Evolutionary conservation across 2,113 vertebrate genomes (phyloP).

Genomic region (Zosterops japonicus): DNA sequence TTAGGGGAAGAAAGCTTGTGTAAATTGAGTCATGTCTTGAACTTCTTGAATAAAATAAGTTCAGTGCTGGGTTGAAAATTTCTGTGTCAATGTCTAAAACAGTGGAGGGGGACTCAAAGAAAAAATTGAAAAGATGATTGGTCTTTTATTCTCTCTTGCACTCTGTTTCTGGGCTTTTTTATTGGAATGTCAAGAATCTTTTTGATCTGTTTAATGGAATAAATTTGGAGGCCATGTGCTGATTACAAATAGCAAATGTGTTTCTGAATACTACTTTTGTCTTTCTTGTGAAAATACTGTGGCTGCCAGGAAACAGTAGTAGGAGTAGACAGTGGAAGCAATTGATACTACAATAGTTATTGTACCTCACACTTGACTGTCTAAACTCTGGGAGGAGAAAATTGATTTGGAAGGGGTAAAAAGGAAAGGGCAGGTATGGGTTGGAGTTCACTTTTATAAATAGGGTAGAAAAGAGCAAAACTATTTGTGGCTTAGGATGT

Average conservation of each 20-base stretch:
- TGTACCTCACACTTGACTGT: neutral
- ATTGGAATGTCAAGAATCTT: neutral
- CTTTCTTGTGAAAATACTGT: neutral
- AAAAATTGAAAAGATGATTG: rapidly evolving
- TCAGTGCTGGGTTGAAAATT: neutral
- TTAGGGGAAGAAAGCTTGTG: neutral
- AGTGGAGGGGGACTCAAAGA: neutral
- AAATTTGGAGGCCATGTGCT: neutral
- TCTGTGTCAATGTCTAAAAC: neutral
- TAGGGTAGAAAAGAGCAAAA: neutral
- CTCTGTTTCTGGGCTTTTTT: neutral
- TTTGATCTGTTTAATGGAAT: neutral
- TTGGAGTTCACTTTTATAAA: neutral
- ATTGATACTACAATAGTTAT: neutral
- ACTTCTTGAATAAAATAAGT: neutral
- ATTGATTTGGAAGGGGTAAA: neutral
- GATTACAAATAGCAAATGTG: neutral
- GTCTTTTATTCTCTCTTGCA: neutral
- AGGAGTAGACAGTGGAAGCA: neutral
- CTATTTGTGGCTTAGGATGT: neutral
- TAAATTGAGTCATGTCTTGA: neutral
- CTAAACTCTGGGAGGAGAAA: neutral
- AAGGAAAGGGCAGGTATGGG: neutral
- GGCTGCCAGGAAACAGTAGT: neutral
- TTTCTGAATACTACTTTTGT: conserved; percentile 1